phyloP scores from a whole-genome alignment of 2,888 invertebrate genomes.

The Odontocerum albicorne region DNA sequence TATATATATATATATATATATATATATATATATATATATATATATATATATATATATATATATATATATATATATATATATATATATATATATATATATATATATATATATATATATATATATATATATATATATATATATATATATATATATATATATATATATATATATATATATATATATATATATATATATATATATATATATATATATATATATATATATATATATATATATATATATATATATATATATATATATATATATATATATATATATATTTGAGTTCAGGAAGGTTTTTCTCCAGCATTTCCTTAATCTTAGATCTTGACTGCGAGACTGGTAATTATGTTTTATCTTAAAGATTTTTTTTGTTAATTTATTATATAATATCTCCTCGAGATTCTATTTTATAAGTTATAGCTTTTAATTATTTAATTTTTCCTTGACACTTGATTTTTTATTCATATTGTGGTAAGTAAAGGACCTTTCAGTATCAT shows the following conservation, averaged over 20 bases:
- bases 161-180: conserved; percentile 7
- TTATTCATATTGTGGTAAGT: too few relatives aligned
- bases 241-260: conserved; percentile 7
- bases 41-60: neutral
- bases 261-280: conserved; percentile 6
- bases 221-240: conserved; percentile 7
- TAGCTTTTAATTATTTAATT: too few relatives aligned
- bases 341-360: too few relatives aligned
- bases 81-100: conserved; percentile 3
- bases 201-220: conserved; percentile 7
- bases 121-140: conserved; percentile 7
- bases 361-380: too few relatives aligned
- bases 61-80: neutral
- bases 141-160: conserved; percentile 7
- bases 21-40: conserved; percentile 3
- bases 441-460: too few relatives aligned
- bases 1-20: conserved; percentile 5
- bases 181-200: conserved; percentile 7
- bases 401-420: too few relatives aligned
- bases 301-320: too few relatives aligned
- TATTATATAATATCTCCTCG: too few relatives aligned
- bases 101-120: neutral
- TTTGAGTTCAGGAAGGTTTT: neutral
- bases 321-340: too few relatives aligned
- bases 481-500: too few relatives aligned